These are phyloP conservation scores for Balearica regulorum DNA, from an alignment of 2,797 vertebrate genomes.

Conservation along the genomic window DNA sequence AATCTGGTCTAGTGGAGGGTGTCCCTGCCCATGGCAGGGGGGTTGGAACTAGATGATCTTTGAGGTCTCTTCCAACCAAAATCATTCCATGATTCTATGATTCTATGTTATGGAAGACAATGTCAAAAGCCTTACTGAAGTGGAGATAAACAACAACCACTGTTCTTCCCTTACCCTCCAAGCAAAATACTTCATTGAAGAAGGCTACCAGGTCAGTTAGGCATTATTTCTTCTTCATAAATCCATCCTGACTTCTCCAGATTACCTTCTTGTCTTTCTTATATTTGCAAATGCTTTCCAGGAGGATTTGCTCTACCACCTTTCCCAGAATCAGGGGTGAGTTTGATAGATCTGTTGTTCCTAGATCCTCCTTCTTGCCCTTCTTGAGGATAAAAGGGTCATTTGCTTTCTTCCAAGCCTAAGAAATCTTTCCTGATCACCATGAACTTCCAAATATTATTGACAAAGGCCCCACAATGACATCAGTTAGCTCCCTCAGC, in stretches of 20 bases:
- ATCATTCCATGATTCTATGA: too few relatives aligned
- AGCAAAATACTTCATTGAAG: not conserved
- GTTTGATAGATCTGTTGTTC: not conserved
- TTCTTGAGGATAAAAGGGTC: not conserved
- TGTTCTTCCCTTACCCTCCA: not conserved
- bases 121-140: not conserved
- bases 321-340: not conserved
- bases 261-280: too few relatives aligned
- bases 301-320: not conserved
- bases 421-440: not conserved
- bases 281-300: not conserved
- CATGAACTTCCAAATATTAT: not conserved
- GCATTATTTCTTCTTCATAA: not conserved
- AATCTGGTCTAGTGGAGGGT: too few relatives aligned
- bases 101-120: not conserved
- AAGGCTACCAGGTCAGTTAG: not conserved
- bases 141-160: not conserved
- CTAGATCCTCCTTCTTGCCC: not conserved
- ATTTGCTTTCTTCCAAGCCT: not conserved
- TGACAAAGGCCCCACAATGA: not conserved
- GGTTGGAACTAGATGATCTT: too few relatives aligned
- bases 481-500: too few relatives aligned
- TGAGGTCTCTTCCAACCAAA: too few relatives aligned
- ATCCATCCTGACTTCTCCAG: not conserved
- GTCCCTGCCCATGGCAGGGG: too few relatives aligned